Evolutionary conservation across 2,888 invertebrate genomes (phyloP).

Genomic region (Erebia aethiops): DNA sequence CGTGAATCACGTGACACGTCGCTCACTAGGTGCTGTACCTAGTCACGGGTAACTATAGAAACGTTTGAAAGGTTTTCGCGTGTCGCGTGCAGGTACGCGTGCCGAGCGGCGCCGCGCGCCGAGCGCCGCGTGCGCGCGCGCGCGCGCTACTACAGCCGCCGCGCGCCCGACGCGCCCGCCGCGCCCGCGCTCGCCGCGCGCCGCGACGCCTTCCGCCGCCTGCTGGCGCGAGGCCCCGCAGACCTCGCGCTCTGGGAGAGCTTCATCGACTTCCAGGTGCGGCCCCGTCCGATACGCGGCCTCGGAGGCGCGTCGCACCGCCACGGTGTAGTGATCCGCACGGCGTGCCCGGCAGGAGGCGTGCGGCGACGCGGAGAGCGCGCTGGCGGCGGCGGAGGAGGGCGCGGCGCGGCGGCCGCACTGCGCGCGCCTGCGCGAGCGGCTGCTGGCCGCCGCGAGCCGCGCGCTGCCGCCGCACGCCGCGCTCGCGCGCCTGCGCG

Average conservation of each 20-base stretch:
- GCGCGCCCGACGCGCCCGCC: conserved; percentile 37
- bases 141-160: conserved; percentile 41
- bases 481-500: conserved; percentile 44
- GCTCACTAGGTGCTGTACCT: too few relatives aligned
- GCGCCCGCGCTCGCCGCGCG: conserved; percentile 49
- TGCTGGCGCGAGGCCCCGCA: conserved; percentile 53
- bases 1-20: too few relatives aligned
- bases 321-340: too few relatives aligned
- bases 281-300: background rate
- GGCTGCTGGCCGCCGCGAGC: conserved; percentile 41
- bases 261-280: conserved; percentile 62
- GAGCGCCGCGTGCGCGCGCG: background rate
- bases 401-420: conserved; percentile 37
- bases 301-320: too few relatives aligned
- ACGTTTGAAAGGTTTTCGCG: too few relatives aligned
- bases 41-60: too few relatives aligned
- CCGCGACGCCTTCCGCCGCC: conserved; percentile 50
- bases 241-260: conserved; percentile 60
- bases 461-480: conserved; percentile 42
- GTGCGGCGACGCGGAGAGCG: conserved; percentile 45
- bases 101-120: conserved; percentile 20
- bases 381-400: conserved; percentile 41
- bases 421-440: conserved; percentile 35
- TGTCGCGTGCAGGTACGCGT: conserved; percentile 35
- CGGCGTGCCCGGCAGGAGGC: conserved; percentile 46